Base-by-base conservation (phyloP, 2,888 invertebrate species). In the Eupeodes luniger region DNA sequence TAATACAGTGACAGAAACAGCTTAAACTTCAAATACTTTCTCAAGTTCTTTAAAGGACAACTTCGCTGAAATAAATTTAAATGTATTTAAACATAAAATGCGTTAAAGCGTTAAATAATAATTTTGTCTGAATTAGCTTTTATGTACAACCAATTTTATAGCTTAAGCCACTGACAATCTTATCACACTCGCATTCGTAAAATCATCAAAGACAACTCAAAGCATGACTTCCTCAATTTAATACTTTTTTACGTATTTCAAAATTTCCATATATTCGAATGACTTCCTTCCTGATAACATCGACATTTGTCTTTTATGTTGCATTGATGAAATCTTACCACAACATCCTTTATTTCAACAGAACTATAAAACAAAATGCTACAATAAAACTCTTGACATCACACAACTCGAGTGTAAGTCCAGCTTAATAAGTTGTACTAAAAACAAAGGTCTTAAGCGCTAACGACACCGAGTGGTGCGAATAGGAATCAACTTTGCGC, bases 301-400 rank as follows among this genome's bases (percentile, higher is more conserved):
- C 59, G 19, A 0, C 14, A 51, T 51, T 57, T 64, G 5, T 5
- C n/a, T n/a, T 16, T 53, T 2, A 1, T 53, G 4, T 59, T 6
- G 12, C 51, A 49, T 74, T 19, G 66, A 74, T 81, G 16, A 57
- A 57, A 81, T 81, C 80, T 66, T 14, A 51, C 74, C 64, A 81
- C 47, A 6, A 59, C 47, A 66, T 80, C 64, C 64, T 72, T 72
- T 80, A 57, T 72, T 34, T 72, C 64, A 36, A 62, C 66, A 81
- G 47, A 49, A 57, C 49, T 7, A 34, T 49, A 49, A 27, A 80
- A 79, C 61, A 53, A 79, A 62, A 14, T 34, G 67, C n/a, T n/a
- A 51, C 59, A 59, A 49, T 51, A 14, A 55, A 19, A 70, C 70
- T 19, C 44, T 19, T 19, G 19, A 19, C n/a, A 70, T 47, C n/a